Base-by-base conservation (phyloP, 2,888 invertebrate species). In the Eupithecia insigniata region DNA sequence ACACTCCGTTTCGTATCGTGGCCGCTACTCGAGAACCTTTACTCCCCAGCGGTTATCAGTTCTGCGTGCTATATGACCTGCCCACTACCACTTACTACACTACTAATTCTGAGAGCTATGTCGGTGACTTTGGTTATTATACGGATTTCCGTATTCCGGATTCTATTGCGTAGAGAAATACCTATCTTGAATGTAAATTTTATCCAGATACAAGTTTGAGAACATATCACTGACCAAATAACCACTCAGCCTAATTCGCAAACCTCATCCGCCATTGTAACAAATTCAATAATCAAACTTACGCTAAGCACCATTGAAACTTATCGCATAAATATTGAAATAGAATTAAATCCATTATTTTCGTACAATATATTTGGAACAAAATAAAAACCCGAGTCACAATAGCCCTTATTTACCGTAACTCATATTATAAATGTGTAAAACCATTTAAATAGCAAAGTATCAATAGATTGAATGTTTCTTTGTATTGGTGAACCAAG, bases 351-450 rank as follows among this genome's bases (percentile, higher is more conserved):
- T 85, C 89, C 88, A 91, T 93, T 93, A 94, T 92, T 90, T 91
- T 90, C 92, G 87, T 90, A 92, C 93, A 93, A 93, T 92, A 90
- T 87, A 83, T 80, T 88, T 85, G 81, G 89, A 86, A 92, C 89
- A 92, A 91, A 87, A 88, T 89, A 88, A 88, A 90, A 91, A 87
- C 89, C 83, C 70, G 70, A 68, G 73, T 78, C 82, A 93, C 92
- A 93, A 94, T 82, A 82, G 85, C 78, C 80, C 86, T 85, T 93
- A 93, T 94, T 93, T 94, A 93, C 90, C 89, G 91, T 91, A 89
- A 88, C 93, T 91, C 87, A 88, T 87, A 93, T 91, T 93, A 93
- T 93, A 92, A 92, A 94, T 93, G 93, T 93, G 93, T 94, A 94
- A 93, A 93, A 92, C 93, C 93, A 92, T 93, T 93, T 93, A 93